phyloP scores from a whole-genome alignment of 1,140 invertebrate species.

The Elysia chlorotica region DNA sequence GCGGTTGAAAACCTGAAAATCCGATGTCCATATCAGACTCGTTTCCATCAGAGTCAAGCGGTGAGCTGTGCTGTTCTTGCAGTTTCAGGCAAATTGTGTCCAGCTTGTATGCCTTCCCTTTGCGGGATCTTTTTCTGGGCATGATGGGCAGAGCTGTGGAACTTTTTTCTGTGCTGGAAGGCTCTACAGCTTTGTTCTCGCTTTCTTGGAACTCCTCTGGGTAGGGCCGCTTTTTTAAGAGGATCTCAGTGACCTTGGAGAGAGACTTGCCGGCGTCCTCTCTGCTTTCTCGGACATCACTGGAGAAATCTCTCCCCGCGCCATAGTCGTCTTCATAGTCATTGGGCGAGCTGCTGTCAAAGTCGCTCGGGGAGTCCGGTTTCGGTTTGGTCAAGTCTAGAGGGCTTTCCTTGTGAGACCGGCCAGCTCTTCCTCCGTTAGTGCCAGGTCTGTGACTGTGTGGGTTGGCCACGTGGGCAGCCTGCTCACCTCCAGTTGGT shows the following conservation, averaged over 20 bases:
- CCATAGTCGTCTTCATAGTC: constrained; percentile 1
- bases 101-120: constrained; percentile 79
- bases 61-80: constrained; percentile 49
- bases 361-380: constrained; percentile 27
- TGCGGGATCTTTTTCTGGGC: constrained; percentile 72
- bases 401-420: constrained; percentile 33
- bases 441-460: too few species aligned
- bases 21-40: constrained; percentile 26
- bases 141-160: constrained; percentile 19
- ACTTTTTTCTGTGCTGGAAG: neutral
- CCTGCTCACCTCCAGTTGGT: too few species aligned
- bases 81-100: constrained; percentile 68
- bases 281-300: neutral
- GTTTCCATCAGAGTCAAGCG: constrained; percentile 27
- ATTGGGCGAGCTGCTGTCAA: constrained; percentile 9
- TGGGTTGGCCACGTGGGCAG: too few species aligned
- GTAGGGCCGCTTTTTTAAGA: neutral
- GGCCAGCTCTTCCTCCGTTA: too few species aligned
- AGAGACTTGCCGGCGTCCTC: neutral
- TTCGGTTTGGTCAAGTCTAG: constrained; percentile 50
- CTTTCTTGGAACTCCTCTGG: too few species aligned
- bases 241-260: neutral
- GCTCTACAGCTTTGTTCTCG: neutral
- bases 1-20: neutral
- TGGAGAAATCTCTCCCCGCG: neutral